Evolutionary conservation across 2,797 vertebrate genomes (phyloP), one percentile per base, ranked within the genome.

Genomic region (Peromyscus attwateri): DNA sequence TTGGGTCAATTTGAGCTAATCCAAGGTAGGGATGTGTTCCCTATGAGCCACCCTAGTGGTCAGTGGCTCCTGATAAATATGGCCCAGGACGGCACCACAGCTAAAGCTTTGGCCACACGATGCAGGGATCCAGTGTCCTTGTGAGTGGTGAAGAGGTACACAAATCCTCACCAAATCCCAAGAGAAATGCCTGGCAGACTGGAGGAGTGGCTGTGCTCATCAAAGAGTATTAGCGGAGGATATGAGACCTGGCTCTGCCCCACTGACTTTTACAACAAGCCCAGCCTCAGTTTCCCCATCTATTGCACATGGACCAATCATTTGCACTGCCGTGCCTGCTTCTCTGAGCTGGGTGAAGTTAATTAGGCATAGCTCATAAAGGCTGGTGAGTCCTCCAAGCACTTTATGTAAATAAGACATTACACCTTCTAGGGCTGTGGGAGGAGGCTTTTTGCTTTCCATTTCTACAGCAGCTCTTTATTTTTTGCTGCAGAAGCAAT

Each of bases 401-500:
- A 79, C 43, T 52, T 87, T 91, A 60, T 81, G 49, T 60, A 66
- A 71, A 96, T 79, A 85, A 12, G 77, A 96, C 91, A 66, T 49
- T 88, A 89, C 82, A 84, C 64, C 37, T 29, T 55, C 87, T 49
- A 75, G 34, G 31, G 76, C 25, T 29, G 9, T 13, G 23, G 88
- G 31, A 64, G 60, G 46, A 73, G 34, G 55, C 8, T 64, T 93
- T 89, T 40, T 87, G 49, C 60, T 64, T 92, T 87, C 55, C 93
- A 68, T 92, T 95, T 91, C 95, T 64, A 62, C 80, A 77, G 93
- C 89, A 79, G 57, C 31, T 1, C 52, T 91, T 89, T 85, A 37
- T 94, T 97, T 93, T 93, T 87, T 94, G 57, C 95, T 81, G n/a
- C 52, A 95, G 89, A 95, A 96, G 91, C 93, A 97, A 87, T 95